Conservation (phyloP, 2,888 invertebrate genomes). For the Nemotelus nigrinus region DNA sequence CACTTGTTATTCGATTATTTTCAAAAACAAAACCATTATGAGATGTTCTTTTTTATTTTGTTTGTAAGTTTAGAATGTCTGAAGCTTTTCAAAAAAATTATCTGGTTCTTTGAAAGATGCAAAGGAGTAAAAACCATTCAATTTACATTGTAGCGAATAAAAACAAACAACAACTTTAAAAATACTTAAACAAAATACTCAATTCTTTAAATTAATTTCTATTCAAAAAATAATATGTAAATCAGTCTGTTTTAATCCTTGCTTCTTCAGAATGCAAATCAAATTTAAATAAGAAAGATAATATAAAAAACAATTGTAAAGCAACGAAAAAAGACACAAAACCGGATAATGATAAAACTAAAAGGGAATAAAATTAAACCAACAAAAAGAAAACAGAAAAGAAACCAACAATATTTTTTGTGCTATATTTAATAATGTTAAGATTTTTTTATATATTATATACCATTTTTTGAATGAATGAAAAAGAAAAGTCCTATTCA, state of each 20-base stretch:
- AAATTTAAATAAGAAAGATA: background rate
- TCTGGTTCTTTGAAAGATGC: too few species aligned
- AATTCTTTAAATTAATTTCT: background rate
- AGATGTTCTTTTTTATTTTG: background rate
- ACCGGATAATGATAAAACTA: background rate
- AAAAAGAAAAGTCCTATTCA: conserved; percentile 33
- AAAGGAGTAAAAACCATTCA: background rate
- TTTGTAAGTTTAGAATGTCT: background rate
- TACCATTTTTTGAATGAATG: conserved; percentile 23
- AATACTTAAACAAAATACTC: background rate
- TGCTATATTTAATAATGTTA: conserved; percentile 34
- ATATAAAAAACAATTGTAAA: conserved; percentile 5
- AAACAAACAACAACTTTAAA: background rate
- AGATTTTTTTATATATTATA: conserved; percentile 36
- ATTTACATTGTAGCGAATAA: background rate
- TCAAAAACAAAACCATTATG: background rate
- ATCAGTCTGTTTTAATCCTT: too few species aligned
- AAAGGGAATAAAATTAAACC: background rate
- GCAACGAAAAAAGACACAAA: conserved; percentile 1
- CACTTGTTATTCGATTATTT: conserved; percentile 28
- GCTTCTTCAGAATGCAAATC: background rate
- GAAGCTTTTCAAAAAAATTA: too few species aligned
- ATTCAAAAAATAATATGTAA: too few species aligned
- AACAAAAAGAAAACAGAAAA: conserved; percentile 9
- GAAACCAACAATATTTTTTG: conserved; percentile 25